Base-by-base conservation (phyloP, 2,113 vertebrate species). In the Philantomba maxwellii region DNA sequence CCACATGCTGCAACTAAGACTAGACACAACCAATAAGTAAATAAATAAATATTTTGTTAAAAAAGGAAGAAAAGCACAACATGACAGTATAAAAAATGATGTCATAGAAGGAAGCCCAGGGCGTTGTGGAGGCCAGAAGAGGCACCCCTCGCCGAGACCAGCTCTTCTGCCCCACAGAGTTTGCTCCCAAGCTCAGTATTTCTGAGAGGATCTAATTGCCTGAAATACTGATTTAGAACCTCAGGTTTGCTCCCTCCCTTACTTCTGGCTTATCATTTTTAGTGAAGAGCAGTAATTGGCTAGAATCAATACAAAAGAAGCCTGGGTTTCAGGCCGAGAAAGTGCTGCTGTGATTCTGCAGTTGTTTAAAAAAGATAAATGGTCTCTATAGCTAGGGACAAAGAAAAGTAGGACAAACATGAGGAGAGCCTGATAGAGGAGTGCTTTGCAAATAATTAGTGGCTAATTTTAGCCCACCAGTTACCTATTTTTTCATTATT, bases 381-480 rank as follows among this genome's bases (percentile, higher is more conserved):
- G 89, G 73, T 94, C 55, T 93, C 78, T 45, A 88, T 13, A 87
- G 86, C 97, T 12, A 84, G 92, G 87, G 97, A 95, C 75, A 45
- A 96, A 95, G 97, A 33, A 94, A 96, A 97, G 73, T 70, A 93
- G 93, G 97, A 82, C 96, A 94, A 82, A 78, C 97, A 78, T 11
- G 2, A 23, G 93, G 87, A 26, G 77, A 62, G 47, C 83, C 81
- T 93, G 96, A 94, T 10, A 89, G 92, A 91, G 55, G 51, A 95
- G 55, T 6, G 36, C 86, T 51, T 85, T 3, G 12, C 94, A 95
- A 97, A 93, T 97, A 97, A 96, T 97, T 98, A 96, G 86, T 26
- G 94, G 96, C 66, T 98, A 98, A 97, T 97, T 98, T 97, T 81
- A 98, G 70, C 96, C 78, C n/a, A 70, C 45, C 91, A 2, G 80